Percentiles rank a stretch among this genome's conserved stretches.
phyloP scores from a whole-genome alignment of 1,140 invertebrate species.

The Cataglyphis hispanica region DNA sequence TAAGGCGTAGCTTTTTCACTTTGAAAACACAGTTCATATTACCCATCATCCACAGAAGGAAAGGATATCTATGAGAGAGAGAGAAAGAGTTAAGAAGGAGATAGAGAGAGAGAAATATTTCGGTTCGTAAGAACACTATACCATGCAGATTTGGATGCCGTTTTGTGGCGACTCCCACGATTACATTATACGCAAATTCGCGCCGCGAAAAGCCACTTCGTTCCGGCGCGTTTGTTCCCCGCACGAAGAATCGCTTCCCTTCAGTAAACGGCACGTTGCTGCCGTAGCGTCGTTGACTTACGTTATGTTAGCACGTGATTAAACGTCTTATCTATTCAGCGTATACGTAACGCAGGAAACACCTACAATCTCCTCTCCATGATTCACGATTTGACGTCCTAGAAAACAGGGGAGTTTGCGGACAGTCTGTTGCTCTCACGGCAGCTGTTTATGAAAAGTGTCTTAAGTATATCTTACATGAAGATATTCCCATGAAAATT shows the following conservation, averaged over 20 bases:
- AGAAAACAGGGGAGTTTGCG: conserved; percentile 50
- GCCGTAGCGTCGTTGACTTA: conserved; percentile 40
- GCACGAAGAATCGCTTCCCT: conserved; percentile 69
- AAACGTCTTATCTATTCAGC: conserved; percentile 34
- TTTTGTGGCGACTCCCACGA: conserved; percentile 43
- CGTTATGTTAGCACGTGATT: conserved; percentile 43
- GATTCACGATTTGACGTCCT: conserved; percentile 66
- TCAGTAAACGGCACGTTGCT: conserved; percentile 8
- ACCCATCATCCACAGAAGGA: background rate
- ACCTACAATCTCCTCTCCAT: conserved; percentile 56
- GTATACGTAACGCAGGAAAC: conserved; percentile 46
- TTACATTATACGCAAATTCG: conserved; percentile 43
- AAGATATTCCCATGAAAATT: background rate
- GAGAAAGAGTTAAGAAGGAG: background rate
- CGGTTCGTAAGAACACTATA: background rate
- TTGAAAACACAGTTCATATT: background rate
- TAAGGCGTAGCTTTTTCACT: background rate
- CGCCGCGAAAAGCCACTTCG: background rate
- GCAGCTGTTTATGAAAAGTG: conserved; percentile 5
- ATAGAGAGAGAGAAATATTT: background rate
- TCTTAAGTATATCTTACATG: conserved; percentile 20
- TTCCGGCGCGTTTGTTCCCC: background rate
- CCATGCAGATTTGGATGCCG: too few relatives aligned
- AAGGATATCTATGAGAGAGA: too few relatives aligned
- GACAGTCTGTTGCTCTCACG: conserved; percentile 13